Evolutionary conservation across 2,888 invertebrate genomes (phyloP).

Genomic region (Drosophila colorata): DNA sequence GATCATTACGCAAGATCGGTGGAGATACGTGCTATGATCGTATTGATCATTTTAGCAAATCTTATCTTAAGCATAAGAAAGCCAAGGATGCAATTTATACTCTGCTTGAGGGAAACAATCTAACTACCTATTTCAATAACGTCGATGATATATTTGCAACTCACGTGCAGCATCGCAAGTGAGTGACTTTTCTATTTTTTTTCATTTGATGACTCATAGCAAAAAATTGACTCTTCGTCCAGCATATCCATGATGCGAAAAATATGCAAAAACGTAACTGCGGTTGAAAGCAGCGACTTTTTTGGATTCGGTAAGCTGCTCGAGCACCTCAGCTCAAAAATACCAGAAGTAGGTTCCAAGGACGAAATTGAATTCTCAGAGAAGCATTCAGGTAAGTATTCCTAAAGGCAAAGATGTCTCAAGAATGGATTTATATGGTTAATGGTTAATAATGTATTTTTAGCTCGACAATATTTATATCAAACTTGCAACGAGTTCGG

Average conservation of each 20-base stretch:
- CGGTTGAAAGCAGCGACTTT: constrained; percentile 6
- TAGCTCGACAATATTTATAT: constrained; percentile 90
- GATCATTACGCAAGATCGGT: constrained; percentile 25
- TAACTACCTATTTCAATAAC: not conserved
- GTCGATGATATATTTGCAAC: not conserved
- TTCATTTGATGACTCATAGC: not conserved
- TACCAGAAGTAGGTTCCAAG: not conserved
- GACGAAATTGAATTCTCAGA: not conserved
- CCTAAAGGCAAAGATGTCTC: not conserved
- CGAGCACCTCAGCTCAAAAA: not conserved
- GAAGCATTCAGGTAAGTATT: not conserved
- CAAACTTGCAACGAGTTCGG: constrained; percentile 93
- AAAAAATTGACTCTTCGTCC: not conserved
- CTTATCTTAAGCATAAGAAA: constrained; percentile 26
- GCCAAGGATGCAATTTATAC: constrained; percentile 13
- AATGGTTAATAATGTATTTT: constrained; percentile 38
- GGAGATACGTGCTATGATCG: constrained; percentile 35
- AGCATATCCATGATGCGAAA: constrained; percentile 12
- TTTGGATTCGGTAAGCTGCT: constrained; percentile 8
- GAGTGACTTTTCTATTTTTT: not conserved
- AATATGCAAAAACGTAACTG: constrained; percentile 23
- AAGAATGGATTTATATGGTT: not conserved
- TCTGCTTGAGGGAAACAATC: constrained; percentile 13
- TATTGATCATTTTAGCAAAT: constrained; percentile 6
- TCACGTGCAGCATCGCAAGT: constrained; percentile 47